Percentiles rank a stretch among this genome's conserved stretches.
These are phyloP conservation scores for Callopanchax toddi DNA, from an alignment of 2,113 vertebrate genomes.

Conservation along the genomic window DNA sequence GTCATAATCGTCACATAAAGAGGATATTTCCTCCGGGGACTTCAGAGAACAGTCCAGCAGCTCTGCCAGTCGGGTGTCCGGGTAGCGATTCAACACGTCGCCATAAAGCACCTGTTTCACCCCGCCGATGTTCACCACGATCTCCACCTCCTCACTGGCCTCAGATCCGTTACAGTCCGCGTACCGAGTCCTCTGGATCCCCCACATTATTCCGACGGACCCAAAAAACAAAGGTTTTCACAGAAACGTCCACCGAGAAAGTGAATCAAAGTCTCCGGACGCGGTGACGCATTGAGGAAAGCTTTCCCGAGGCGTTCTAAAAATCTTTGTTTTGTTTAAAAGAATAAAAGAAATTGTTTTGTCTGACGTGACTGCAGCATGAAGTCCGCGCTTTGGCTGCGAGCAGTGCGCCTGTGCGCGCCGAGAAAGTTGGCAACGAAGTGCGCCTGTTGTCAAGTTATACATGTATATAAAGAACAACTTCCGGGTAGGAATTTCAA, in stretches of 20 bases:
- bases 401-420: slow-evolving; percentile 68
- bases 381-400: slow-evolving; percentile 46
- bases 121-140: slow-evolving; percentile 94
- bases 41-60: slow-evolving; percentile 81
- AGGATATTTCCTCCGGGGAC: slow-evolving; percentile 73
- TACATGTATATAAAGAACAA: accelerated
- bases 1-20: slow-evolving; percentile 95
- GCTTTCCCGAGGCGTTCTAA: too few relatives aligned
- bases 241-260: slow-evolving; percentile 3
- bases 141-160: slow-evolving; percentile 83
- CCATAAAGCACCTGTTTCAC: slow-evolving; percentile 88
- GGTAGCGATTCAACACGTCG: slow-evolving; percentile 87
- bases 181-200: slow-evolving; percentile 78
- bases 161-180: slow-evolving; percentile 80
- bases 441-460: slow-evolving; percentile 52
- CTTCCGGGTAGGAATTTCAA: slow-evolving; percentile 29
- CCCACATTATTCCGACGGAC: slow-evolving; percentile 75
- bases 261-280: slow-evolving; percentile 18
- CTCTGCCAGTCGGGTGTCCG: slow-evolving; percentile 91
- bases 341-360: slow-evolving; percentile 6
- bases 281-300: not conserved
- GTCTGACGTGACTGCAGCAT: slow-evolving; percentile 28
- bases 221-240: slow-evolving; percentile 4
- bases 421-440: slow-evolving; percentile 64
- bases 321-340: not conserved